Base-by-base conservation (phyloP, 2,113 vertebrate genomes). In the Ramphastos sulfuratus region DNA sequence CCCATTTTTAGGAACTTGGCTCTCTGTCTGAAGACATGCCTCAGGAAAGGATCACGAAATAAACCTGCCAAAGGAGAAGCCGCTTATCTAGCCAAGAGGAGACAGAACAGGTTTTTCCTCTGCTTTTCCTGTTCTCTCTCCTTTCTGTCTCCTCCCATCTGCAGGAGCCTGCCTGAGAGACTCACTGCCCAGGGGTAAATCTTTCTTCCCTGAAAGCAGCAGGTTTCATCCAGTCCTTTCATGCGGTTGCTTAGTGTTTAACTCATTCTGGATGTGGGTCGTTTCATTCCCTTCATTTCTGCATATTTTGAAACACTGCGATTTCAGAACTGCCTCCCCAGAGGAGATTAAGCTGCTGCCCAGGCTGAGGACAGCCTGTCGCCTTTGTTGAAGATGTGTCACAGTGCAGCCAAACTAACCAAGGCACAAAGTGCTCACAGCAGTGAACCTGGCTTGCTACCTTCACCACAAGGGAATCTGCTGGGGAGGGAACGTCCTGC, bases 21-120 rank as follows among this genome's bases (percentile, higher is more conserved):
- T 91, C 28, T 52, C 75, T 89, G 28, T 70, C 82, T 89, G 82
- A 92, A 87, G 46, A 77, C 35, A 70, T 80, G 82, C 75, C 75
- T 91, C 59, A 80, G 78, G 92, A 95, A 89, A 94, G 64, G 79
- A 94, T 91, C 78, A 89, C 55, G 70, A 69, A 82, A 84, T 76
- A 92, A 95, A 85, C 30, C 64, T 80, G 82, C 85, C 5, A 1
- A 77, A 91, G 46, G 78, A 35, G 59, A 91, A 94, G 67, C n/a
- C 1, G 2, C 31, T 92, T 95, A 87, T 80, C 93, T 91, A 87
- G 75, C 75, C 82, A 67, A 79, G 19, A 92, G 64, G 71, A 92
- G 50, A 82, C 71, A 55, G 82, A 93, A 85, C 52, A 85, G 84
- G 35, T 85, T 95, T 95, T 95, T 76, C 39, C 74, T 65, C 85